phyloP scores from a whole-genome alignment of 2,113 vertebrate genomes.

The Perca fluviatilis region DNA sequence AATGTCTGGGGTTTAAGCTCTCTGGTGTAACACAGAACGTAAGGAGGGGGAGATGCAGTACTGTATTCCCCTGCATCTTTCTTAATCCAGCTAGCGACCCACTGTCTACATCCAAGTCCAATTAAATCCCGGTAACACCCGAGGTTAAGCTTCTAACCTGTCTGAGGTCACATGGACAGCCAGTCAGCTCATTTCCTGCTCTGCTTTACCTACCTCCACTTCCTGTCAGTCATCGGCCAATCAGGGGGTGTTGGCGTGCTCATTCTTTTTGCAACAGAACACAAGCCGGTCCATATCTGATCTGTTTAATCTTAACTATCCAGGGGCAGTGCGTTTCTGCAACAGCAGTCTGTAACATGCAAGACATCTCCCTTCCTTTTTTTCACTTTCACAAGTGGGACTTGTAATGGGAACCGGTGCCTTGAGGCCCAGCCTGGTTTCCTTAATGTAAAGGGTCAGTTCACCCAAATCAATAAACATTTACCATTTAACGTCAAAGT shows the following conservation, averaged over 20 bases:
- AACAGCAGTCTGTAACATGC: constrained; percentile 29
- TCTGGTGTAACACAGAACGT: constrained; percentile 50
- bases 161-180: constrained; percentile 49
- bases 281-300: constrained; percentile 7
- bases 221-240: constrained; percentile 54
- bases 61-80: constrained; percentile 31
- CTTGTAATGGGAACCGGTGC: constrained; percentile 61
- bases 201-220: constrained; percentile 42
- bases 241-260: constrained; percentile 23
- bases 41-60: constrained; percentile 41
- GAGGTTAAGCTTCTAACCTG: constrained; percentile 46
- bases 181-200: constrained; percentile 44
- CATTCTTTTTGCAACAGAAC: constrained; percentile 34
- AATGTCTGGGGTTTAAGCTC: constrained; percentile 40
- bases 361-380: constrained; percentile 18
- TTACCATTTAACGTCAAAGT: no score
- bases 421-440: constrained; percentile 61
- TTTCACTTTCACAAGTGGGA: constrained; percentile 27
- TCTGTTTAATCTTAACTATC: constrained; percentile 21
- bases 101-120: constrained; percentile 24
- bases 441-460: constrained; percentile 21
- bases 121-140: constrained; percentile 43
- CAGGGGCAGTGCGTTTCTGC: neutral
- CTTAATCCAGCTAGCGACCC: constrained; percentile 41
- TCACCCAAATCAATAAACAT: constrained; percentile 38